These are phyloP conservation scores for Stenodera caucasica DNA, from an alignment of 2,888 invertebrate species.

Conservation along the genomic window DNA sequence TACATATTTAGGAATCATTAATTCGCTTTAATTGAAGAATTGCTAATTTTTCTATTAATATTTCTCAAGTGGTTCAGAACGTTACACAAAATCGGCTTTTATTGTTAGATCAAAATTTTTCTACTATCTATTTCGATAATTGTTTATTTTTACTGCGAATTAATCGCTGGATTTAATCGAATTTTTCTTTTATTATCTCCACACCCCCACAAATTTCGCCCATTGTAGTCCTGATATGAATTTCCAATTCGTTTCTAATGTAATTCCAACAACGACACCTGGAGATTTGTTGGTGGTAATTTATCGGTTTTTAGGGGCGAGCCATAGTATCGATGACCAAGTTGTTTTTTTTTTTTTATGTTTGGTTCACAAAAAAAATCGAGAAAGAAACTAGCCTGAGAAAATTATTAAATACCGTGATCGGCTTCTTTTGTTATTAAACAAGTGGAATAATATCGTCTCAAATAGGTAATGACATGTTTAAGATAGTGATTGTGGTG, in stretches of 20 bases:
- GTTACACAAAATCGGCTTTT: too few species aligned
- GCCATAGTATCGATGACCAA: not conserved
- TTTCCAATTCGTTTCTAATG: not conserved
- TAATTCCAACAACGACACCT: not conserved
- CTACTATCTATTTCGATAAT: too few species aligned
- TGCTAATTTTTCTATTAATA: too few species aligned
- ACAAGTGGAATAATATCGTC: constrained; percentile 27
- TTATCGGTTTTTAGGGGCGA: not conserved
- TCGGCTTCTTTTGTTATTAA: constrained; percentile 25
- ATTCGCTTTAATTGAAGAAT: too few species aligned
- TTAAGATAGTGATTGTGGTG: constrained; percentile 33
- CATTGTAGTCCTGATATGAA: not conserved
- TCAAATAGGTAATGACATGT: constrained; percentile 38
- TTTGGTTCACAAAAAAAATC: not conserved
- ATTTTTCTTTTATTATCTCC: too few species aligned
- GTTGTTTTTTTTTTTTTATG: not conserved
- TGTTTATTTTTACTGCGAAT: too few species aligned
- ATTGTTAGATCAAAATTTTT: too few species aligned
- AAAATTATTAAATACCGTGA: constrained; percentile 23
- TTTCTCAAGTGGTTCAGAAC: too few species aligned
- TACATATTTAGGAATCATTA: too few species aligned
- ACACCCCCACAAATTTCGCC: too few species aligned
- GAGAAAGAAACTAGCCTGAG: not conserved
- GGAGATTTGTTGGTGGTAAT: not conserved
- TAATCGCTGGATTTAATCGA: too few species aligned